Base-by-base conservation (phyloP, 2,797 vertebrate species). In the Sebastiscus albofasciatus region DNA sequence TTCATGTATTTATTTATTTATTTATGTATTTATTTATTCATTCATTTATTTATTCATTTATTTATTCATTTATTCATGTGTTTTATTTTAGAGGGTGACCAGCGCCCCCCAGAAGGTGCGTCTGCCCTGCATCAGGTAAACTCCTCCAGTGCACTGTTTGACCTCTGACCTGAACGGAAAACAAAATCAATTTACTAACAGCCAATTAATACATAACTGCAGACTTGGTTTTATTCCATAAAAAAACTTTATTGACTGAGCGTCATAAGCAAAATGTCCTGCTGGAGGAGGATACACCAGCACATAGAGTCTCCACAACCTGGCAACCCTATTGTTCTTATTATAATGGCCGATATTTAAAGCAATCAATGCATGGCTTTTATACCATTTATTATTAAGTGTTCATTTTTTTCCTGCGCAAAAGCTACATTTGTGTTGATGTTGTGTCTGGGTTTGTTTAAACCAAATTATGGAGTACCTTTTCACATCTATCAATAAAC, bases 331-430 rank as follows among this genome's bases (percentile, higher is more conserved):
- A 27, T 20, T 2, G 0, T 36, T 54, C 3, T n/a, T 16, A 27
- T 68, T 20, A 11, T 34, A 9, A n/a, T 5, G 18, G 8, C 2
- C 22, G 4, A 29, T 34, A 29, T 34, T 3, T 59, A 36, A 62
- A 64, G 4, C 6, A 56, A 55, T 14, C 6, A 36, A 4, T 20
- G 18, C 8, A 22, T 49, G 3, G 22, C 29, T 26, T 6, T 67
- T 9, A 36, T 49, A 55, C 0, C 0, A 36, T 36, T 1, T n/a
- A 18, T 34, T 16, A 16, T 0, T 7, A 14, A 18, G 1, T 6
- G 64, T 26, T 49, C 0, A 46, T 70, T 36, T 29, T 16, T 18
- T 49, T 26, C 12, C 2, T 2, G 27, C 18, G 11, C 13, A n/a
- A 33, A 49, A 54, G 46, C 8, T 14, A 22, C 22, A 16, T 24